Conservation (phyloP, 2,888 invertebrate genomes). For the Plebejus melissa region DNA sequence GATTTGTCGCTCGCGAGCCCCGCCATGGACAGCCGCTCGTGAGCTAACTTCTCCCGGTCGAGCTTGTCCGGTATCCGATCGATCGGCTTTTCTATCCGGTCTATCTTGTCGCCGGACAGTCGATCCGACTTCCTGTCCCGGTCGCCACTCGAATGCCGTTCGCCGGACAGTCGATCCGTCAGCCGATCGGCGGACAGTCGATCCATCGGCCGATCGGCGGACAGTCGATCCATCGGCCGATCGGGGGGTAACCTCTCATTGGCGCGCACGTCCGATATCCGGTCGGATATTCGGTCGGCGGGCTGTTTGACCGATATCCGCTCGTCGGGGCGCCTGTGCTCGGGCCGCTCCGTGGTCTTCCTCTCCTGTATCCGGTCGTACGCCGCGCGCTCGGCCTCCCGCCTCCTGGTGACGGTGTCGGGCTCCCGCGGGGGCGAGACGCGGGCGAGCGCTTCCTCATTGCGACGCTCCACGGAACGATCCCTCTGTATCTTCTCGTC, state of each 20-base stretch:
- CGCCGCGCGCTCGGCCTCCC: slow-evolving; percentile 45
- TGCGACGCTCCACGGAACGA: slow-evolving; percentile 53
- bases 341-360: slow-evolving; percentile 45
- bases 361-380: slow-evolving; percentile 49
- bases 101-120: slow-evolving; percentile 38
- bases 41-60: slow-evolving; percentile 40
- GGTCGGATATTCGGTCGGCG: slow-evolving; percentile 36
- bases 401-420: slow-evolving; percentile 45
- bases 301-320: slow-evolving; percentile 42
- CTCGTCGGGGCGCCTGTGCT: slow-evolving; percentile 50
- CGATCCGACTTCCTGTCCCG: slow-evolving; percentile 37
- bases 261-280: slow-evolving; percentile 40
- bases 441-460: slow-evolving; percentile 61
- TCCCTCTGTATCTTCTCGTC: slow-evolving; percentile 65
- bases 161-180: slow-evolving; percentile 40
- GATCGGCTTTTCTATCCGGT: slow-evolving; percentile 39
- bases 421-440: slow-evolving; percentile 59
- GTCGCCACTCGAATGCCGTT: slow-evolving; percentile 31
- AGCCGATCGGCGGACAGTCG: slow-evolving; percentile 38
- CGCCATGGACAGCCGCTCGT: slow-evolving; percentile 38
- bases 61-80: slow-evolving; percentile 44
- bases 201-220: slow-evolving; percentile 35
- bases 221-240: slow-evolving; percentile 31
- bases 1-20: slow-evolving; percentile 41
- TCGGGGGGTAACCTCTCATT: slow-evolving; percentile 39